Evolutionary conservation across 2,797 vertebrate genomes (phyloP).

Genomic region (Telmatherina bonti): DNA sequence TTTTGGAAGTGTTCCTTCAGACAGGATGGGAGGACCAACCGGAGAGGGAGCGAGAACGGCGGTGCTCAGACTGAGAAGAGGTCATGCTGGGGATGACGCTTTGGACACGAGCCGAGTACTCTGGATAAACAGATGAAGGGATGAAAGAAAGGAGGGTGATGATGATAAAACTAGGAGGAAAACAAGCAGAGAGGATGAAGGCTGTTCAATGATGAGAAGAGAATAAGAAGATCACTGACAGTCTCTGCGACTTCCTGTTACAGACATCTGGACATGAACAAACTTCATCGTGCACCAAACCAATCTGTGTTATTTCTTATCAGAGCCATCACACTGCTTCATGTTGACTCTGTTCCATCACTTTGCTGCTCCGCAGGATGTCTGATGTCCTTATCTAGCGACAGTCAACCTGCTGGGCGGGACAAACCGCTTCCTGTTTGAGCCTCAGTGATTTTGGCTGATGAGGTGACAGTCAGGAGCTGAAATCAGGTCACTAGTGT

Average conservation of each 20-base stretch:
- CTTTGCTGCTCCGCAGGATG: conserved; percentile 46
- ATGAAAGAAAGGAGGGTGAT: conserved; percentile 55
- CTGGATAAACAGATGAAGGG: conserved; percentile 75
- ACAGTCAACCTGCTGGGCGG: conserved; percentile 51
- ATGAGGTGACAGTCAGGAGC: conserved; percentile 54
- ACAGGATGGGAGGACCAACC: conserved; percentile 78
- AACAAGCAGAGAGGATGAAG: conserved; percentile 31
- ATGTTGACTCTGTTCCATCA: conserved; percentile 56
- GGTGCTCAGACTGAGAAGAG: conserved; percentile 76
- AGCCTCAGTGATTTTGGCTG: conserved; percentile 27
- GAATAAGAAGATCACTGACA: conserved; percentile 5
- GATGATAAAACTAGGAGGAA: conserved; percentile 49
- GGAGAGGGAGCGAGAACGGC: conserved; percentile 76
- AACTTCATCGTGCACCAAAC: neutral
- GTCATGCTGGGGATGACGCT: conserved; percentile 74
- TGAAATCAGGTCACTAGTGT: conserved; percentile 39
- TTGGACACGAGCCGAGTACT: conserved; percentile 82
- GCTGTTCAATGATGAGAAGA: conserved; percentile 7
- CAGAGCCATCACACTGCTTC: conserved; percentile 13
- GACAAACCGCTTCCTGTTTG: conserved; percentile 57
- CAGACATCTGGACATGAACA: neutral
- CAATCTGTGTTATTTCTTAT: conserved; percentile 29
- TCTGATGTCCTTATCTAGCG: conserved; percentile 57
- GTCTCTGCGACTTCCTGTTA: neutral
- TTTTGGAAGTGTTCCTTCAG: conserved; percentile 43